Percentiles rank a stretch among this genome's conserved stretches.
Conservation (phyloP, 2,888 invertebrate genomes). For the Ferrisia virgata region DNA sequence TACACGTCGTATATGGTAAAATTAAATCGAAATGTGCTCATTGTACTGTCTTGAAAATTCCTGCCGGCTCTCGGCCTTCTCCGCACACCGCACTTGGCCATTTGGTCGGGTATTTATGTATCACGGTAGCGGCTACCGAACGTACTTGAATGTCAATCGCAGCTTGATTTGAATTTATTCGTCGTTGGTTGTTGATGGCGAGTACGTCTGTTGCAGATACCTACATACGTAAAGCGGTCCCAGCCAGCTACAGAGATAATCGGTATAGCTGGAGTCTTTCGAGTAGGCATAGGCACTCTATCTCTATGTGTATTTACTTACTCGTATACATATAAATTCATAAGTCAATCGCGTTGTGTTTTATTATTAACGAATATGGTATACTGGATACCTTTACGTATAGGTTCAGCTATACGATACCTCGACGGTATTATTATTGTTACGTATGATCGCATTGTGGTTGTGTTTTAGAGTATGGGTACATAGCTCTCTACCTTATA, state of each 20-base stretch:
- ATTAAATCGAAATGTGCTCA: constrained; percentile 36
- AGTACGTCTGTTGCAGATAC: background rate
- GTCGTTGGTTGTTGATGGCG: constrained; percentile 17
- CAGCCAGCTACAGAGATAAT: background rate
- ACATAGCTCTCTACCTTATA: too few relatives aligned
- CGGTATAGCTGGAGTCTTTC: background rate
- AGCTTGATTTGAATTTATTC: constrained; percentile 45
- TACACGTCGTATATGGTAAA: constrained; percentile 38
- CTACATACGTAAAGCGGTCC: background rate
- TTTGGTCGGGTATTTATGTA: constrained; percentile 25
- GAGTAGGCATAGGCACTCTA: background rate
- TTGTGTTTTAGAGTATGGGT: background rate
- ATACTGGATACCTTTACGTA: background rate
- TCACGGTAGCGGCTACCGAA: constrained; percentile 27
- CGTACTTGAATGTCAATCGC: constrained; percentile 44
- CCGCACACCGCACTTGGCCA: background rate
- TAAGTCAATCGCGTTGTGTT: constrained; percentile 41
- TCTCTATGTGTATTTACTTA: background rate
- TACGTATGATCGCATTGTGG: constrained; percentile 35
- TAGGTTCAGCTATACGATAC: too few relatives aligned
- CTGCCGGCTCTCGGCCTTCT: too few relatives aligned
- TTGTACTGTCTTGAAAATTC: constrained; percentile 41
- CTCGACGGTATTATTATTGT: constrained; percentile 35
- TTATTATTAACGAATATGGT: constrained; percentile 44
- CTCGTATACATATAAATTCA: constrained; percentile 41